Percentiles rank a stretch among this genome's conserved stretches.
Conservation (phyloP, 2,888 invertebrate genomes). For the Venusia cambrica region DNA sequence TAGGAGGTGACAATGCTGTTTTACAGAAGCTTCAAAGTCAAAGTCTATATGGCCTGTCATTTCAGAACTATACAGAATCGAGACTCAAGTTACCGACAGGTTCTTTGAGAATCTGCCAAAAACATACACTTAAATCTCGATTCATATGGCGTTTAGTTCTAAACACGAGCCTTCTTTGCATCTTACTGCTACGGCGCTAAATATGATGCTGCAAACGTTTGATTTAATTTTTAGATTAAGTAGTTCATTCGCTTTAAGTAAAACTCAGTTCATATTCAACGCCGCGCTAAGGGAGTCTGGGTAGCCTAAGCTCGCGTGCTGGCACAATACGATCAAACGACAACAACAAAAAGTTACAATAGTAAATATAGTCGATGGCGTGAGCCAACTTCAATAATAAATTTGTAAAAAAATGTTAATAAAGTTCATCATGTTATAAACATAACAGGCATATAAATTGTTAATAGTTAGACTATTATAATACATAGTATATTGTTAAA, state of each 20-base stretch:
- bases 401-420: slow-evolving; percentile 68
- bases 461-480: slow-evolving; percentile 82
- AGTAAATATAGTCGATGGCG: slow-evolving; percentile 81
- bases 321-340: slow-evolving; percentile 76
- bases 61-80: no score
- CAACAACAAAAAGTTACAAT: slow-evolving; percentile 74
- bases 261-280: no score
- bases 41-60: no score
- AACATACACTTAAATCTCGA: no score
- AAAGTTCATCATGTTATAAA: slow-evolving; percentile 79
- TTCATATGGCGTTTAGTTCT: no score
- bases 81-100: no score
- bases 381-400: slow-evolving; percentile 69
- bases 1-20: slow-evolving; percentile 32
- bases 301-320: slow-evolving; percentile 75
- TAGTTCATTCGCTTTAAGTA: no score
- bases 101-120: no score
- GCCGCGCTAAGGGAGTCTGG: slow-evolving; percentile 47
- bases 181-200: slow-evolving; percentile 48
- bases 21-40: slow-evolving; percentile 39
- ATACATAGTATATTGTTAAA: slow-evolving; percentile 79
- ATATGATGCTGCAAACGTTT: slow-evolving; percentile 39
- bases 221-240: no score
- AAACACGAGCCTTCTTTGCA: no score
- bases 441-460: slow-evolving; percentile 81